Percentiles rank a stretch among this genome's conserved stretches.
phyloP scores from a whole-genome alignment of 2,888 invertebrate species.

The Dasypogon diadema region DNA sequence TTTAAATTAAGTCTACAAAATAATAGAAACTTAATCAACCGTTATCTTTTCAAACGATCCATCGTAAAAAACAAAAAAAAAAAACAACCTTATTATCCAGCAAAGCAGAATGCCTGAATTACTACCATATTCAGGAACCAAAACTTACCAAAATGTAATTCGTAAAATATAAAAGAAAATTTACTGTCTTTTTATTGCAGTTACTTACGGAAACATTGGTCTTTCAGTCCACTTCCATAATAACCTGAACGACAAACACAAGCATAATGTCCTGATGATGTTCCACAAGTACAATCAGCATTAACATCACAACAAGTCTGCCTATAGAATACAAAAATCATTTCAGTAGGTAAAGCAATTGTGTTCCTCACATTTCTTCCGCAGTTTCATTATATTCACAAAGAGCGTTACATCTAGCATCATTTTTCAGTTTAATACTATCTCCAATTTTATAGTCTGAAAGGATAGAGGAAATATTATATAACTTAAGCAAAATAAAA shows the following conservation, averaged over 20 bases:
- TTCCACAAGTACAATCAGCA: constrained; percentile 76
- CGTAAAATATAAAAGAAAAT: background rate
- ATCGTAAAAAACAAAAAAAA: too few species aligned
- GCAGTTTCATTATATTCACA: constrained; percentile 65
- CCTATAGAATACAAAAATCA: background rate
- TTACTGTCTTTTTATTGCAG: background rate
- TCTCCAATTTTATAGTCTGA: constrained; percentile 74
- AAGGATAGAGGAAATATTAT: background rate
- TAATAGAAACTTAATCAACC: too few species aligned
- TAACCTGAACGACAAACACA: constrained; percentile 76
- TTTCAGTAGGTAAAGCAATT: background rate
- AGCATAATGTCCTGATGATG: constrained; percentile 77
- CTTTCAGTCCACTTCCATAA: constrained; percentile 74
- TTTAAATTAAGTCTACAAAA: too few species aligned
- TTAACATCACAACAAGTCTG: constrained; percentile 73
- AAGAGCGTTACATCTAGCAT: constrained; percentile 70
- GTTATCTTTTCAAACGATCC: too few species aligned
- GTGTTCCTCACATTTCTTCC: constrained; percentile 7
- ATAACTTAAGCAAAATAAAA: background rate
- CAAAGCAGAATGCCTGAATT: too few species aligned
- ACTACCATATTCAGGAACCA: too few species aligned
- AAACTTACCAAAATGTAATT: too few species aligned
- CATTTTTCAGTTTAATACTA: constrained; percentile 70
- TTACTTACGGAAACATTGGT: constrained; percentile 72
- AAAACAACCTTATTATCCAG: too few species aligned